Evolutionary conservation across 1,140 invertebrate species (phyloP).

Genomic region (Macrocentrus cingulum): DNA sequence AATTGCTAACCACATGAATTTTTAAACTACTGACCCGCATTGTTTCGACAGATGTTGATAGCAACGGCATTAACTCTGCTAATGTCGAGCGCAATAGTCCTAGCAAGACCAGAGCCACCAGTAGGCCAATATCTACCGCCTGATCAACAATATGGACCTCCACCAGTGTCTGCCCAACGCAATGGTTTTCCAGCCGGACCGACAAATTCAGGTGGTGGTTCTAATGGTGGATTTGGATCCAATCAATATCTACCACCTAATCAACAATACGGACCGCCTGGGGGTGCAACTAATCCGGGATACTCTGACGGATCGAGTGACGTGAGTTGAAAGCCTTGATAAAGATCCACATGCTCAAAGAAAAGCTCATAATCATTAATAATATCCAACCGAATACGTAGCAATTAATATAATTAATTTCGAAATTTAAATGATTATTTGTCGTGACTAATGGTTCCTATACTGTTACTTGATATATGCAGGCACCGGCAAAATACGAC

Average conservation of each 20-base stretch:
- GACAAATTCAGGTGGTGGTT: slow-evolving; percentile 16
- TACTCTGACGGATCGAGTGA: slow-evolving; percentile 53
- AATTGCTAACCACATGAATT: neutral
- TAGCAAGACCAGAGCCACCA: slow-evolving; percentile 44
- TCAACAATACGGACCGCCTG: slow-evolving; percentile 44
- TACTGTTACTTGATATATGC: too few species aligned
- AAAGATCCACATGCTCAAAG: slow-evolving; percentile 44
- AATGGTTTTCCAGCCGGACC: slow-evolving; percentile 17
- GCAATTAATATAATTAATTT: too few species aligned
- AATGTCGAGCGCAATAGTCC: slow-evolving; percentile 27
- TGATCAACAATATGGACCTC: slow-evolving; percentile 46
- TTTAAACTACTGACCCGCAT: neutral
- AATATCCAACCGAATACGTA: too few species aligned
- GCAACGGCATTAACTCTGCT: slow-evolving; percentile 35
- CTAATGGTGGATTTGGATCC: slow-evolving; percentile 23
- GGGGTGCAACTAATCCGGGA: slow-evolving; percentile 39
- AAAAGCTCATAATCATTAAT: slow-evolving; percentile 40
- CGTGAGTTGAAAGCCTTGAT: slow-evolving; percentile 44
- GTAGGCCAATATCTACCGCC: slow-evolving; percentile 59
- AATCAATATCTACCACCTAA: slow-evolving; percentile 62
- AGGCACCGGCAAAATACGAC: slow-evolving; percentile 52
- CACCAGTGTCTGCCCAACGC: slow-evolving; percentile 12
- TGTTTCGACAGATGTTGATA: slow-evolving; percentile 34
- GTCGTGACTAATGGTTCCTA: too few species aligned
- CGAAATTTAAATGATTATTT: too few species aligned